Evolutionary conservation across 2,888 invertebrate species (phyloP), one percentile per base, ranked within the genome.

Genomic region (Colostygia pectinataria): DNA sequence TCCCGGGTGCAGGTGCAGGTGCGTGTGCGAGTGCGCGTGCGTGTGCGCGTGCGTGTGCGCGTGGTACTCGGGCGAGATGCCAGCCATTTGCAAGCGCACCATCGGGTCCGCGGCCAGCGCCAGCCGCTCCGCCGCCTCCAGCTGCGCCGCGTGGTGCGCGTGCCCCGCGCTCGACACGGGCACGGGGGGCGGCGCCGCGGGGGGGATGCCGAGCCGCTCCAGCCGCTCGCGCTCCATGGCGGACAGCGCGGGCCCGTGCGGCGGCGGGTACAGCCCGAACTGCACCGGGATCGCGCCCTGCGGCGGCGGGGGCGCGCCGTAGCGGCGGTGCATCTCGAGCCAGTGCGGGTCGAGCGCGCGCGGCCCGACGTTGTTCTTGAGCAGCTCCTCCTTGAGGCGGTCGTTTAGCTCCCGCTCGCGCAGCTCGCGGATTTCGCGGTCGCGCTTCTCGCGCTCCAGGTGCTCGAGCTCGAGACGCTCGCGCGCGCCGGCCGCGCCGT

Each of bases 61-160:
- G 89, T 97, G 97, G 91, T 96, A 96, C 91, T 96, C 96, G 38
- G 95, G 95, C 68, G 93, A 94, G 71, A 95, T 94, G 78, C 97
- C 96, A 67, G 97, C 97, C 97, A 98, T 97, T 92, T 97, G 97
- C 78, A 98, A 90, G 66, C 97, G 95, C 85, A 94, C 95, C 95
- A 98, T 96, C 57, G 97, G 97, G 89, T 98, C 97, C 61, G 96
- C 95, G 55, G 97, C 96, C 69, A 96, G 91, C 55, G 96, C 96
- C 61, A 96, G 87, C 63, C 96, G 91, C 83, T 97, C 96, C 66
- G 95, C 94, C 66, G 93, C 93, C 68, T 94, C 94, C 50, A 94
- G 83, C 78, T 94, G 94, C 51, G 94, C 93, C 24, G 88, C 87
- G 61, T 91, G 92, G 69, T 92, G 92, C 61, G 92, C 91, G 47